These are phyloP conservation scores for Trichomalopsis sarcophagae DNA, from an alignment of 1,140 invertebrate genomes.

Conservation along the genomic window DNA sequence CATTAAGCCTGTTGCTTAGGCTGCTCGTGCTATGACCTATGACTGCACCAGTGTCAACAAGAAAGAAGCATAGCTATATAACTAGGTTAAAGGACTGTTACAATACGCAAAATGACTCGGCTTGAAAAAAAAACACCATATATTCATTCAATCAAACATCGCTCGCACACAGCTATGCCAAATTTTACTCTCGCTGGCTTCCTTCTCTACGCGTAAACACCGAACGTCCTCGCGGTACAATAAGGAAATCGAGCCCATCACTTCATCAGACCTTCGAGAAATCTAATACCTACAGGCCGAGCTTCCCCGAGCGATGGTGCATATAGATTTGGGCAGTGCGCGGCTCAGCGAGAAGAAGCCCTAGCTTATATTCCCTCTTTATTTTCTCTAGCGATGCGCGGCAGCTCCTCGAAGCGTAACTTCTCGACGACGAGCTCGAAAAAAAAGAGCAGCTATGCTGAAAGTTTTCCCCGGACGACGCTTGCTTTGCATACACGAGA, in stretches of 20 bases:
- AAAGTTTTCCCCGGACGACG: no score
- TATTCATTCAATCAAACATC: no score
- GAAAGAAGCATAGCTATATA: no score
- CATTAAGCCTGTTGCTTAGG: no score
- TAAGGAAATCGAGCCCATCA: not conserved
- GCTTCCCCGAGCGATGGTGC: not conserved
- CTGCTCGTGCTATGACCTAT: no score
- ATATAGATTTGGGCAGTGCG: not conserved
- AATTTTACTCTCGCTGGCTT: no score
- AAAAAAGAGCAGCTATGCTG: not conserved
- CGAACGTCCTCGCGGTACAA: not conserved
- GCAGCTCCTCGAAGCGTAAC: no score
- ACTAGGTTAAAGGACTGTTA: no score
- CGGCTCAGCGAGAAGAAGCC: not conserved
- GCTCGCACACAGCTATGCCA: no score
- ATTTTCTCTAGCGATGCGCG: not conserved
- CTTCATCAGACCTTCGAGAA: not conserved
- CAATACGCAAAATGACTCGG: no score
- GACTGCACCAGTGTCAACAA: no score
- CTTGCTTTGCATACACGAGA: not conserved
- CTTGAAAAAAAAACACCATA: no score
- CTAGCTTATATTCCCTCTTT: not conserved
- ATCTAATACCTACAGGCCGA: not conserved
- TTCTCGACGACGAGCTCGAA: not conserved
- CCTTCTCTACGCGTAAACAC: not conserved